Evolutionary conservation across 2,888 invertebrate genomes (phyloP).

Genomic region (Lasioglossum morio): DNA sequence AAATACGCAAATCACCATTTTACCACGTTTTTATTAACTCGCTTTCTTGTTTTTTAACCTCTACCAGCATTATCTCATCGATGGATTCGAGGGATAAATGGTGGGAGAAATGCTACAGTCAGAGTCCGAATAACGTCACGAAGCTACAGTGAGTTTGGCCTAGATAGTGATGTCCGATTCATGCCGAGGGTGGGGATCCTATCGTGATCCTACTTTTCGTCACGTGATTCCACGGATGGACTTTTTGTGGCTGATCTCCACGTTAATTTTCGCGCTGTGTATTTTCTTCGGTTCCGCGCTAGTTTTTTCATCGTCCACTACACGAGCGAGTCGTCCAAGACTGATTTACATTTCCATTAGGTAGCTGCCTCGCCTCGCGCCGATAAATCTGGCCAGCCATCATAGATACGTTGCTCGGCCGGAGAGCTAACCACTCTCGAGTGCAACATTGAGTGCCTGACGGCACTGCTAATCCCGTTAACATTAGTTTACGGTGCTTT

Average conservation of each 20-base stretch:
- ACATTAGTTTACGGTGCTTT: conserved; percentile 23
- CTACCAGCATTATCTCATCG: too few relatives aligned
- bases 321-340: conserved; percentile 75
- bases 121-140: too few relatives aligned
- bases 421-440: neutral
- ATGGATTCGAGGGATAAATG: too few relatives aligned
- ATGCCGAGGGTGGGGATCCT: too few relatives aligned
- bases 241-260: neutral
- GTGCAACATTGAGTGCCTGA: conserved; percentile 12
- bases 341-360: conserved; percentile 80
- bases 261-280: conserved; percentile 45
- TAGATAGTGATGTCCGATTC: neutral
- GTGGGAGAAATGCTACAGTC: too few relatives aligned
- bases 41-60: too few relatives aligned
- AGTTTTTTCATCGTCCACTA: conserved; percentile 59
- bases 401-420: conserved; percentile 12
- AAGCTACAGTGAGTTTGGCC: neutral
- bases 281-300: conserved; percentile 28
- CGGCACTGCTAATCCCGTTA: conserved; percentile 32
- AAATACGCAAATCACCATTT: too few relatives aligned
- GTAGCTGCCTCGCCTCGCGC: conserved; percentile 54
- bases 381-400: conserved; percentile 68
- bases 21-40: too few relatives aligned
- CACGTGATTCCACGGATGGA: neutral
- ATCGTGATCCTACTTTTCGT: neutral